phyloP scores from a whole-genome alignment of 2,113 vertebrate genomes.

The Pseudolaguvia tuberculata region DNA sequence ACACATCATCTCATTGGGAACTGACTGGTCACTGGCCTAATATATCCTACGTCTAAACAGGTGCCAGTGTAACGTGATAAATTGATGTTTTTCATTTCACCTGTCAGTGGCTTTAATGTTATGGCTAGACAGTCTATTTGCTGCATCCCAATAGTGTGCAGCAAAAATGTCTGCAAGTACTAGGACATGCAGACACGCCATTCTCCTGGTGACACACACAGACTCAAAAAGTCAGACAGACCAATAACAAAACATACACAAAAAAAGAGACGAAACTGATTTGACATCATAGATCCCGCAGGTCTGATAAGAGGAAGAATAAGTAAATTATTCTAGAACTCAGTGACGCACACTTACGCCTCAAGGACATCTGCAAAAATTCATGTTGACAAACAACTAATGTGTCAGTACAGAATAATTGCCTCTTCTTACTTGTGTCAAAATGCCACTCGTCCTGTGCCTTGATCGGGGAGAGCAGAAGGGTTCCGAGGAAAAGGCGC shows the following conservation, averaged over 20 bases:
- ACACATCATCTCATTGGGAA: too few relatives aligned
- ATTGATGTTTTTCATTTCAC: too few relatives aligned
- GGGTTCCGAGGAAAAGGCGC: slow-evolving; percentile 49
- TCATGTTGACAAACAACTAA: not conserved
- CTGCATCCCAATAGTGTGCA: too few relatives aligned
- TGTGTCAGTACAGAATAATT: not conserved
- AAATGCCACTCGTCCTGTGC: slow-evolving; percentile 72
- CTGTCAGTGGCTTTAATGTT: too few relatives aligned
- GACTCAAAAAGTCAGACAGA: not conserved
- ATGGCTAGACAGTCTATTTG: too few relatives aligned
- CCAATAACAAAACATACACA: not conserved
- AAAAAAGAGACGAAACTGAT: not conserved
- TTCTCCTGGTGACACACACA: not conserved
- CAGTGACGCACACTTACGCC: not conserved
- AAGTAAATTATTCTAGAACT: not conserved
- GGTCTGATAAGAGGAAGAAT: not conserved
- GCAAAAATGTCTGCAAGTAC: too few relatives aligned
- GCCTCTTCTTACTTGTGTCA: slow-evolving; percentile 63
- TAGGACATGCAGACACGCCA: too few relatives aligned
- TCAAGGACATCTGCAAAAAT: not conserved
- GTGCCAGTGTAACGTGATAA: too few relatives aligned
- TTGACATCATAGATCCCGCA: not conserved
- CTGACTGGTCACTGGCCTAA: too few relatives aligned
- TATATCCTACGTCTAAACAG: too few relatives aligned
- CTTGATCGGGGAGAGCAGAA: slow-evolving; percentile 50